These are phyloP conservation scores for Cheilosia soror DNA, from an alignment of 2,888 invertebrate species.

Conservation along the genomic window DNA sequence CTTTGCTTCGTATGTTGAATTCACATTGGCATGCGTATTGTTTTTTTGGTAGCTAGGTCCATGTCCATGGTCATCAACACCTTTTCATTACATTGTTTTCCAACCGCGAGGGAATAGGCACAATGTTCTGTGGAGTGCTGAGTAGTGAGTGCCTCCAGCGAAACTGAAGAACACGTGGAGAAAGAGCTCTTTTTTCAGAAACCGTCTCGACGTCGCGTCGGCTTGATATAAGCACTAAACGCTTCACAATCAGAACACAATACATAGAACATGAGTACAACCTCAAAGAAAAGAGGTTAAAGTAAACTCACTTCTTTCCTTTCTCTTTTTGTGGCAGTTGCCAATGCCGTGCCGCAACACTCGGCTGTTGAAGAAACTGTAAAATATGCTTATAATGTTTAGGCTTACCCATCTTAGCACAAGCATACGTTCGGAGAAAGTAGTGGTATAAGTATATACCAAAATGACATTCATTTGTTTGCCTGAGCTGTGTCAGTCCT, in stretches of 20 bases:
- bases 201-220: background rate
- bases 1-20: slow-evolving; percentile 24
- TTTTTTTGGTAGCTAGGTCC: slow-evolving; percentile 17
- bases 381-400: background rate
- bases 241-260: background rate
- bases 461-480: slow-evolving; percentile 49
- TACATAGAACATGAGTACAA: no score
- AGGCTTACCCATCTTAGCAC: background rate
- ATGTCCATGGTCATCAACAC: slow-evolving; percentile 30
- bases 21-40: slow-evolving; percentile 35
- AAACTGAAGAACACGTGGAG: slow-evolving; percentile 41
- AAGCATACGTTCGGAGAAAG: slow-evolving; percentile 7
- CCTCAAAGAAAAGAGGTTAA: slow-evolving; percentile 37
- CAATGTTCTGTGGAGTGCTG: slow-evolving; percentile 64
- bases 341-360: background rate
- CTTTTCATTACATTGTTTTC: slow-evolving; percentile 48
- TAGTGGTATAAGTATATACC: background rate
- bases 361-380: slow-evolving; percentile 11
- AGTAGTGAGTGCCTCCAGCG: slow-evolving; percentile 54
- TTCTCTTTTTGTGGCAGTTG: slow-evolving; percentile 13
- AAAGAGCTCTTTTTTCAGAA: slow-evolving; percentile 29
- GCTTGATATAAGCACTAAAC: slow-evolving; percentile 11
- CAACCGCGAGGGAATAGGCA: slow-evolving; percentile 45
- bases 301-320: slow-evolving; percentile 30
- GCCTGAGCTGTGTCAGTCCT: slow-evolving; percentile 28